Percentiles rank a stretch among this genome's conserved stretches.
phyloP scores from a whole-genome alignment of 2,888 invertebrate genomes.

The Heliconius charithonia region DNA sequence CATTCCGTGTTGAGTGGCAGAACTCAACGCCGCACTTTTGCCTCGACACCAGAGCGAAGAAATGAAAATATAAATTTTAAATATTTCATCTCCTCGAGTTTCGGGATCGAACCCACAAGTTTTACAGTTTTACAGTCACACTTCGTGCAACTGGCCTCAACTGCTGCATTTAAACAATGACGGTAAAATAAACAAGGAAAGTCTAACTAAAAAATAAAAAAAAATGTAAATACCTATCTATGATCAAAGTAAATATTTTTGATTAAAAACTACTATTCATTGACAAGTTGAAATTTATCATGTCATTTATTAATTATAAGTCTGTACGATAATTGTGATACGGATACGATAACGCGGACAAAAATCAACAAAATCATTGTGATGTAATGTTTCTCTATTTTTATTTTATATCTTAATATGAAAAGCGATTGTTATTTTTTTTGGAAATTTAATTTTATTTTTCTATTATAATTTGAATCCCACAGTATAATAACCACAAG shows the following conservation, averaged over 20 bases:
- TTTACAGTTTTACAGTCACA: too few species aligned
- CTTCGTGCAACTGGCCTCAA: too few species aligned
- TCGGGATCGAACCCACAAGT: too few species aligned
- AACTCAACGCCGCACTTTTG: too few species aligned
- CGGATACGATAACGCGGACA: background rate
- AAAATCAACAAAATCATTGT: background rate
- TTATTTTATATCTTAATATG: background rate
- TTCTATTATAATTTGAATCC: background rate
- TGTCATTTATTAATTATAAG: background rate
- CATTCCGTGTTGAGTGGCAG: too few species aligned
- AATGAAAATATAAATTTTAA: too few species aligned
- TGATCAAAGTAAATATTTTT: background rate
- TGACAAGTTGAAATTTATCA: background rate
- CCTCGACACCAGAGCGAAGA: too few species aligned
- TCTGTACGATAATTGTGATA: background rate
- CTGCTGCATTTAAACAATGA: too few species aligned
- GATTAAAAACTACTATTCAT: background rate
- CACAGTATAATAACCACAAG: conserved; percentile 9
- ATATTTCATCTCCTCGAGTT: too few species aligned
- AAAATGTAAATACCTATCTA: background rate
- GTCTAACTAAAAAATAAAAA: background rate
- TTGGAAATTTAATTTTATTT: background rate
- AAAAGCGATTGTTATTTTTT: background rate
- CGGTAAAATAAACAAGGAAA: background rate
- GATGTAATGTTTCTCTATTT: background rate